phyloP scores from a whole-genome alignment of 1,140 invertebrate genomes.

The Dryas iulia region DNA sequence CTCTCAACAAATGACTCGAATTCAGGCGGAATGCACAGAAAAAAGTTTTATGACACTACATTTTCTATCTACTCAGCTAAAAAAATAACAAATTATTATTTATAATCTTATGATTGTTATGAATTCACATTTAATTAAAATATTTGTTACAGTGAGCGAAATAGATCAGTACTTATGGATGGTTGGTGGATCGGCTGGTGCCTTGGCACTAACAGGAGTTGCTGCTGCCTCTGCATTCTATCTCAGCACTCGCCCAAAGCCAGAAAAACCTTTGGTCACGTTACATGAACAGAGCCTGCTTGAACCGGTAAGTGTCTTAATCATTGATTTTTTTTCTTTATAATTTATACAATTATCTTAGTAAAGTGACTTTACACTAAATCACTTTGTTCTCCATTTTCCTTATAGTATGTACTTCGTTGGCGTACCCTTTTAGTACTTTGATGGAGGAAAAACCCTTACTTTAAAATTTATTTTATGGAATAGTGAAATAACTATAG shows the following conservation, averaged over 20 bases:
- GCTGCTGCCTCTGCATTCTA: conserved; percentile 87
- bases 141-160: conserved; percentile 82
- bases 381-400: background rate
- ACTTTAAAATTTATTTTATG: background rate
- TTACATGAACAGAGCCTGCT: conserved; percentile 86
- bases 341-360: background rate
- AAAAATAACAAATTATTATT: too few relatives aligned
- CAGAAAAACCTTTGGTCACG: conserved; percentile 88
- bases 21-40: too few relatives aligned
- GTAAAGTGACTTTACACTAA: background rate
- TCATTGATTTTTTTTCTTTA: background rate
- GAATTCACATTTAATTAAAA: conserved; percentile 8
- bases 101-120: too few relatives aligned
- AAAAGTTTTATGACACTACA: too few relatives aligned
- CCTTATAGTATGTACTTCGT: background rate
- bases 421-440: background rate
- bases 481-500: background rate
- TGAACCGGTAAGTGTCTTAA: conserved; percentile 82
- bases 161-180: conserved; percentile 89
- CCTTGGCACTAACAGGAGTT: conserved; percentile 86
- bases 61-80: too few relatives aligned
- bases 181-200: conserved; percentile 87
- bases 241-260: conserved; percentile 85
- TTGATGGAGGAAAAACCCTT: background rate
- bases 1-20: too few relatives aligned